Evolutionary conservation across 2,797 vertebrate genomes (phyloP), one percentile per base, ranked within the genome.

Genomic region (Labroides dimidiatus): DNA sequence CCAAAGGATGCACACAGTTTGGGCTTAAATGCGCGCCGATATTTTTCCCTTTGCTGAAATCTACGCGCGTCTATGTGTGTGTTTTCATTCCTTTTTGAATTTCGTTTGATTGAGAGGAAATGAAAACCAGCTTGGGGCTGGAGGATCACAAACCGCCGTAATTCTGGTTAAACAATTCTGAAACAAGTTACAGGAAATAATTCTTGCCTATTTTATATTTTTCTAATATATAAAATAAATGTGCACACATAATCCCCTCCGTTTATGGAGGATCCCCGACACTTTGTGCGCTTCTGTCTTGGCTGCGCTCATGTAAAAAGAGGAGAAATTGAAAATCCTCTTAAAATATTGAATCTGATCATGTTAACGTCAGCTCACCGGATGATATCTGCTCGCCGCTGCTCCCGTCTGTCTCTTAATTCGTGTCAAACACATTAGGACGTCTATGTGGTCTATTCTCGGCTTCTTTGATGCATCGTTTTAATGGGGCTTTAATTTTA

Each of bases 401-500:
- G 57, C 48, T 33, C 43, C 52, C 44, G 65, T 72, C 50, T 43
- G 37, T 53, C 52, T 66, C 43, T 42, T 59, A 48, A 33, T 44
- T 47, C 50, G 24, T 16, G 54, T 67, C 80, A 70, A 85, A 86
- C 37, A 69, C 74, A 74, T 80, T 71, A 81, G 30, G 62, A 61
- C 63, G 63, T 72, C 48, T 48, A 27, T 56, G 8, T 54, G 77
- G 64, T 88, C 68, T 77, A 64, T 84, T 79, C 67, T 75, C 55
- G 43, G 62, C 57, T 83, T 64, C 65, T 74, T 73, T 81, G 83
- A 86, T 83, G 84, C 78, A 75, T 80, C 63, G 11, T 80, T 80
- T 85, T 89, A 82, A 91, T 76, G 77, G 62, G 62, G 60, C 53
- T 65, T 59, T 85, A 84, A 82, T 82, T 79, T 67, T 64, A 72